Percentiles rank a stretch among this genome's conserved stretches.
Evolutionary conservation across 2,797 vertebrate genomes (phyloP).

Genomic region (Neopelma chrysocephalum): DNA sequence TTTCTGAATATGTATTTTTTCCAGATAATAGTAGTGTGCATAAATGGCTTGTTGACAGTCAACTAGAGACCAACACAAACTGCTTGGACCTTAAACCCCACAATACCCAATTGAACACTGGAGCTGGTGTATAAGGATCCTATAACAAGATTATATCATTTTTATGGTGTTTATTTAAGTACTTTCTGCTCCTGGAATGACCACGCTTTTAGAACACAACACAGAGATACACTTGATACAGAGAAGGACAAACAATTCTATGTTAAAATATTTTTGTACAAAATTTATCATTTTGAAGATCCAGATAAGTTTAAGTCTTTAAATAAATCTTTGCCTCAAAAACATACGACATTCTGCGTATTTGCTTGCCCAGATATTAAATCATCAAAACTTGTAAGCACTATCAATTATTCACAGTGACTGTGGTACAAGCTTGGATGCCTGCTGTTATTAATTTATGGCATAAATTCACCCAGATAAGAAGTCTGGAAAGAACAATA

Average conservation of each 20-base stretch:
- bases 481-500: background rate
- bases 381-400: conserved; percentile 33
- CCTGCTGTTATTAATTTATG: conserved; percentile 25
- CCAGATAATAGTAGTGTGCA: background rate
- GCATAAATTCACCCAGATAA: background rate
- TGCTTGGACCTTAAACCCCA: background rate
- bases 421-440: background rate
- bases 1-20: background rate
- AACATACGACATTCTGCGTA: background rate
- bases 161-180: background rate
- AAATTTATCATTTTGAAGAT: background rate
- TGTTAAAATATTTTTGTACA: background rate
- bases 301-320: background rate
- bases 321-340: conserved; percentile 20
- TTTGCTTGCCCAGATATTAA: conserved; percentile 8
- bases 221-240: background rate
- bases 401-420: conserved; percentile 14
- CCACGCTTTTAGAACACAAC: background rate
- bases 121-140: background rate
- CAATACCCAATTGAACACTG: background rate
- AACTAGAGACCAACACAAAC: background rate
- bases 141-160: background rate
- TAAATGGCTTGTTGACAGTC: background rate
- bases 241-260: background rate
- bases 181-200: background rate